Evolutionary conservation across 2,113 vertebrate genomes (phyloP), one percentile per base, ranked within the genome.

Genomic region (Ceyx melanurus): DNA sequence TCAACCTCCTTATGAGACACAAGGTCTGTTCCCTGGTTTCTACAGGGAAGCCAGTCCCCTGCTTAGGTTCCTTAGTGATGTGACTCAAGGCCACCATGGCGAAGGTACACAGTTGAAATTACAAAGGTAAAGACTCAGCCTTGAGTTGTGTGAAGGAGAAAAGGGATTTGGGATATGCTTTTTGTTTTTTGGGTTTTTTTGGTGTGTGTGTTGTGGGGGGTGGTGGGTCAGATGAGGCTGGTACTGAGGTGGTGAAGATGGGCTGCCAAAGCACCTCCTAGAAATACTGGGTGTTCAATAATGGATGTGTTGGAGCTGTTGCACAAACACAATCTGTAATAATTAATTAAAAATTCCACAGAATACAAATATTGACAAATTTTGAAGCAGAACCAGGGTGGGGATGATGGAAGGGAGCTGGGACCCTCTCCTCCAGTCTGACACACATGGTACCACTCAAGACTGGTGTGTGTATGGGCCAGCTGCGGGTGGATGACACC

Each of bases 161-260:
- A 12, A 0, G 10, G 11, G 48, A 13, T 48, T 48, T 14, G 48
- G 48, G 22, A 13, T 13, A 23, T 50, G 46, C 46, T 50, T 25
- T 25, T 50, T 50, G 48, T 25, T 50, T 50, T 25, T 50, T 50
- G 22, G 22, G 23, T 50, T 25, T 50, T 12, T 25, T 23, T 45
- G 13, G 43, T 50, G 48, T 25, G 23, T 13, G 48, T 25, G 48
- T 21, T 21, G 19, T 20, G 20, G 21, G 46, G 46, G 46, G 46
- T 48, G 46, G 21, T 37, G 35, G 20, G 48, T 17, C 9, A 5
- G 22, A 35, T 43, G 10, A 35, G 22, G 9, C 31, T 14, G 35
- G 13, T 10, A 19, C 1, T 3, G 8, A 6, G 5, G 19, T 0
- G 8, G 2, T 2, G 10, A 53, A 23, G 16, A 17, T 17, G 8